These are phyloP conservation scores for Percopsis transmontana DNA, from an alignment of 2,113 vertebrate genomes.

Conservation along the genomic window DNA sequence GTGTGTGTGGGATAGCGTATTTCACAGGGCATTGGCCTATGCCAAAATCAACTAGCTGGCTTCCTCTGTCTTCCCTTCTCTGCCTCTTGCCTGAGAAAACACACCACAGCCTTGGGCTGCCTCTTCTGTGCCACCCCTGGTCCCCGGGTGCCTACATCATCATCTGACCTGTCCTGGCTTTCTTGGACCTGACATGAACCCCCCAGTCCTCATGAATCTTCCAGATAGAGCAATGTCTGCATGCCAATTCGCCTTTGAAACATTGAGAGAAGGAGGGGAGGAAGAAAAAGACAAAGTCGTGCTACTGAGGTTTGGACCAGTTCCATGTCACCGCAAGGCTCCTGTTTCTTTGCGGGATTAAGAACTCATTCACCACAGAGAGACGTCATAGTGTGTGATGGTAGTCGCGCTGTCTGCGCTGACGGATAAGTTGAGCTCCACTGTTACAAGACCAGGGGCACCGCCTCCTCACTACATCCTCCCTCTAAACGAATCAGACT, in stretches of 20 bases:
- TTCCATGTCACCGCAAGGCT: conserved; percentile 57
- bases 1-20: too few species aligned
- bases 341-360: conserved; percentile 55
- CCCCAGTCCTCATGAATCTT: background rate
- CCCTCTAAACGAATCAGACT: conserved; percentile 57
- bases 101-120: too few species aligned
- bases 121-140: too few species aligned
- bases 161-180: too few species aligned
- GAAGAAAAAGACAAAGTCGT: conserved; percentile 16
- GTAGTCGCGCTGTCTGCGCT: conserved; percentile 61
- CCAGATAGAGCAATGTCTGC: background rate
- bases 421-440: conserved; percentile 66
- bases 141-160: too few species aligned
- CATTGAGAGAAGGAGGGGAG: background rate
- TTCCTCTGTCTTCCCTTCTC: too few species aligned
- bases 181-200: too few species aligned
- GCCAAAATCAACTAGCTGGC: too few species aligned
- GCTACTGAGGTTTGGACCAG: conserved; percentile 43
- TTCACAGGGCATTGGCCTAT: too few species aligned
- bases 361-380: conserved; percentile 65
- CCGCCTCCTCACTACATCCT: conserved; percentile 27
- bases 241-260: too few species aligned
- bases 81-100: too few species aligned
- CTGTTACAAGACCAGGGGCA: conserved; percentile 43
- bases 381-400: conserved; percentile 48